Evolutionary conservation across 2,113 vertebrate species (phyloP).

Genomic region (Anguilla rostrata): DNA sequence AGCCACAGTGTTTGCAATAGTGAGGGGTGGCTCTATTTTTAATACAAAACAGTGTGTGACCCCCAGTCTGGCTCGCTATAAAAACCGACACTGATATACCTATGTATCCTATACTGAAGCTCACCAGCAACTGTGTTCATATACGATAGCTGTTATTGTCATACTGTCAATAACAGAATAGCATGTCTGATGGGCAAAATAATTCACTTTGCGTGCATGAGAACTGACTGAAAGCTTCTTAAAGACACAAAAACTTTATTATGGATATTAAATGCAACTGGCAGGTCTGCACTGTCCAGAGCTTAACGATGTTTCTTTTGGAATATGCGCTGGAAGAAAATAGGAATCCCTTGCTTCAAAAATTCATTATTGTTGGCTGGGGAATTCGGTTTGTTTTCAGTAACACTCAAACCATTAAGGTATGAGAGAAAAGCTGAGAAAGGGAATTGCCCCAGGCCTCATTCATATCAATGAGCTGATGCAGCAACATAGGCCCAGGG

Average conservation of each 20-base stretch:
- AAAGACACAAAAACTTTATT: neutral
- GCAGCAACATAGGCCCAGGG: too few relatives aligned
- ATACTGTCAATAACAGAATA: neutral
- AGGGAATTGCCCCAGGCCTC: too few relatives aligned
- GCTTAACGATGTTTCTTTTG: neutral
- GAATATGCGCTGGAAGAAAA: neutral
- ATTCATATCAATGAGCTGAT: too few relatives aligned
- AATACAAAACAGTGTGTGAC: too few relatives aligned
- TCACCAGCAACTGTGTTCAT: neutral
- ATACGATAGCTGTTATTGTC: too few relatives aligned
- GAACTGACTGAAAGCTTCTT: neutral
- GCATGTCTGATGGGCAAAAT: neutral
- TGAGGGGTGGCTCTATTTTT: too few relatives aligned
- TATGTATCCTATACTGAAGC: neutral
- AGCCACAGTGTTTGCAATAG: neutral
- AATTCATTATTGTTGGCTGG: neutral
- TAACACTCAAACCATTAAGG: too few relatives aligned
- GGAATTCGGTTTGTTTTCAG: neutral
- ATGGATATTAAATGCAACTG: neutral
- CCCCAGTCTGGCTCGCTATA: neutral
- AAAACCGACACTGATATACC: neutral
- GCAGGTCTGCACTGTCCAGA: neutral
- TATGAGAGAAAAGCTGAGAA: too few relatives aligned
- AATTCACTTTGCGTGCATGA: neutral
- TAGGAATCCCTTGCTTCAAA: too few relatives aligned